Evolutionary conservation across 1,140 invertebrate species (phyloP).

Genomic region (Drosophila pandora): DNA sequence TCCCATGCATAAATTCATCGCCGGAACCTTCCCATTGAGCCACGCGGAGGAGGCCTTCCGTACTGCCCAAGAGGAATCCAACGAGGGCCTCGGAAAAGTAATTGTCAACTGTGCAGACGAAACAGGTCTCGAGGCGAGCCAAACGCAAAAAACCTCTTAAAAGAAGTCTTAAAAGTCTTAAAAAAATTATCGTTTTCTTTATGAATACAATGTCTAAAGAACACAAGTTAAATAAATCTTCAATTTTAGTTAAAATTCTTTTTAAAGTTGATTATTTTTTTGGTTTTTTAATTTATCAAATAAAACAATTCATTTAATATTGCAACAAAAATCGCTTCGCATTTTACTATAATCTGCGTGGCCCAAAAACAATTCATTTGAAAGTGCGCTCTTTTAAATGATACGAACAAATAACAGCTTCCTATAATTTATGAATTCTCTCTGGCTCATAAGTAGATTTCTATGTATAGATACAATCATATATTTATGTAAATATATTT

Average conservation of each 20-base stretch:
- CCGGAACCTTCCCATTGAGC: constrained; percentile 35
- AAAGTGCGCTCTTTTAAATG: constrained; percentile 49
- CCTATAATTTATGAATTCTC: constrained; percentile 61
- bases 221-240: constrained; percentile 1
- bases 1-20: constrained; percentile 61
- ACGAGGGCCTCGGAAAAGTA: constrained; percentile 59
- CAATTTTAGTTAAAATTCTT: not conserved
- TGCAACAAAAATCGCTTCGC: constrained; percentile 57
- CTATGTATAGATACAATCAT: constrained; percentile 34
- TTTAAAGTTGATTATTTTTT: not conserved
- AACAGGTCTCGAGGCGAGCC: not conserved
- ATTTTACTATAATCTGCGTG: constrained; percentile 52
- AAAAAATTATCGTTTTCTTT: not conserved
- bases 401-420: constrained; percentile 57
- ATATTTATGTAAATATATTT: constrained; percentile 48
- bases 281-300: constrained; percentile 17
- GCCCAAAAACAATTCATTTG: constrained; percentile 50
- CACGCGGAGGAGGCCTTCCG: constrained; percentile 54
- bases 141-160: not conserved
- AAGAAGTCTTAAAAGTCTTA: not conserved
- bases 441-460: constrained; percentile 63
- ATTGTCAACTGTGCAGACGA: constrained; percentile 62
- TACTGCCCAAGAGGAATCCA: constrained; percentile 59
- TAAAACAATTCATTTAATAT: constrained; percentile 35
- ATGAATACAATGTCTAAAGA: constrained; percentile 24